Conservation (phyloP, 2,113 vertebrate species). For the Pristiophorus japonicus region DNA sequence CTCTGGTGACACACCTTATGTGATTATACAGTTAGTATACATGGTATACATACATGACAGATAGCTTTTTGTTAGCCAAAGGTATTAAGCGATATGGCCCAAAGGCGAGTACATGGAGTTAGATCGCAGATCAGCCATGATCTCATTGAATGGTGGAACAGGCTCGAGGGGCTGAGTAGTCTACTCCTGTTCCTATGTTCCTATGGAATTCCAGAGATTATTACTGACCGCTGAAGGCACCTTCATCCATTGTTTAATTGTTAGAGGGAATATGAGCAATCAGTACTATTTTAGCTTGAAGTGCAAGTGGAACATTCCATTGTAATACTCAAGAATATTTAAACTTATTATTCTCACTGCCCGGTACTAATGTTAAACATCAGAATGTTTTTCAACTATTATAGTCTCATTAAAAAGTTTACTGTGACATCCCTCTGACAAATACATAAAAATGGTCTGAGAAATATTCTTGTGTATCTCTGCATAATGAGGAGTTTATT, state of each 20-base stretch:
- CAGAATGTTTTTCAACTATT: background rate
- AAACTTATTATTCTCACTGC: background rate
- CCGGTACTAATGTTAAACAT: background rate
- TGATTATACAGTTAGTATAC: too few relatives aligned
- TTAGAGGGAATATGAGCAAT: background rate
- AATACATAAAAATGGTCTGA: background rate
- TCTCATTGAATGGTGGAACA: too few relatives aligned
- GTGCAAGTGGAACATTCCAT: background rate
- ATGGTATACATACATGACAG: too few relatives aligned
- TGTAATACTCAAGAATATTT: background rate
- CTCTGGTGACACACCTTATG: too few relatives aligned
- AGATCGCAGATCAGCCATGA: too few relatives aligned
- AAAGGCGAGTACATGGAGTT: too few relatives aligned
- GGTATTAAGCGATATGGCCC: too few relatives aligned
- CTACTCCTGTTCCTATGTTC: too few relatives aligned
- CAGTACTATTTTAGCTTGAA: too few relatives aligned
- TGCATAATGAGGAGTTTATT: conserved; percentile 17
- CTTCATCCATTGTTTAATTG: background rate
- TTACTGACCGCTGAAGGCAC: background rate
- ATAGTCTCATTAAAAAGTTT: background rate
- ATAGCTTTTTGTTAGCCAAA: too few relatives aligned
- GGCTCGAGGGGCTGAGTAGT: too few relatives aligned
- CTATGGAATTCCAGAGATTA: background rate
- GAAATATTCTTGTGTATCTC: too few relatives aligned
- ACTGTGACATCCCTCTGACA: conserved; percentile 15